Evolutionary conservation across 1,140 invertebrate species (phyloP), one percentile per base, ranked within the genome.

Genomic region (Bombus sylvicola): DNA sequence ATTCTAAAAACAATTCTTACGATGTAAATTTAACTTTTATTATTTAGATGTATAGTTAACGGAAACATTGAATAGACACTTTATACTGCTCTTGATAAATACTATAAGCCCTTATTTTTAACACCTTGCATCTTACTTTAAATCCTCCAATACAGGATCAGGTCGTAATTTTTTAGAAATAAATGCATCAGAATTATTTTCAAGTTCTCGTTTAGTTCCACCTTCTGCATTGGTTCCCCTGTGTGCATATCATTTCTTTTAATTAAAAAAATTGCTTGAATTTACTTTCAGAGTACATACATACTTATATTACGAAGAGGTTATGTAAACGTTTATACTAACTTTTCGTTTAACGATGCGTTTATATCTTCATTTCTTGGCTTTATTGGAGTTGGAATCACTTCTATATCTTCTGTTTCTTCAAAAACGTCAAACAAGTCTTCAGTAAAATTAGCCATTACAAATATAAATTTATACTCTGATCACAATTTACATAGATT

Each of bases 341-440:
- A 85, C 80, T 74, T 89, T 77, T 78, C 37, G 41, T 72, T 80
- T 31, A 22, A 22, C 0, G 57, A 71, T 66, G 47, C 71, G 62
- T 64, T 79, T 75, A 13, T 18, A 62, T 64, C 47, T 15, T 85
- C 41, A n/a, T 75, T 77, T 13, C 12, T 80, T 22, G 69, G 28
- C 31, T 75, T 81, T 5, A 64, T 25, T 64, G 80, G 28, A 8
- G 59, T 18, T 34, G 88, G 81, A 76, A 89, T 88, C 37, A 92
- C 78, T 74, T 87, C 80, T 37, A 76, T 79, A 10, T 93, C 91
- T 59, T 91, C 90, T 3, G 91, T 89, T 91, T 95, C 95, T 72
- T 96, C 95, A 92, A 96, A 96, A 57, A 95, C 96, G 87, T 96
- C 95, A 90, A 96, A 96, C 25, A 96, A 91, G 86, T 96, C 96